Evolutionary conservation across 1,140 invertebrate species (phyloP).

Genomic region (Drosophila sp.): DNA sequence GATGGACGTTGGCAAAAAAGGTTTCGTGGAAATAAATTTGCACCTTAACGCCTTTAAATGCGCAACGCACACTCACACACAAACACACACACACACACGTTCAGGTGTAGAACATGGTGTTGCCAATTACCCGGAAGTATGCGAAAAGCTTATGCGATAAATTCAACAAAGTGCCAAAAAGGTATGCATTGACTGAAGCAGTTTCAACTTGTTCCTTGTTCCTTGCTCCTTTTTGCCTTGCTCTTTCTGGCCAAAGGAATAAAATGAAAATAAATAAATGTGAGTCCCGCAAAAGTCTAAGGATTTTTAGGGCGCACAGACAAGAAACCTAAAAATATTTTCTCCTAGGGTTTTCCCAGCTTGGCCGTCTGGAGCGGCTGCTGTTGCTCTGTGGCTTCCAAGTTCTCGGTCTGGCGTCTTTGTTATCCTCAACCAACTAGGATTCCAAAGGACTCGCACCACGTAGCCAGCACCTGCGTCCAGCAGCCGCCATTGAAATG

Average conservation of each 20-base stretch:
- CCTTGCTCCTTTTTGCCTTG: too few species aligned
- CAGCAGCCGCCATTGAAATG: constrained; percentile 54
- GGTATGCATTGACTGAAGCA: constrained; percentile 63
- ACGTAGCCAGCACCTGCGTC: constrained; percentile 73
- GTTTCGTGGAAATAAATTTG: constrained; percentile 78
- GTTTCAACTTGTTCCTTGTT: not conserved
- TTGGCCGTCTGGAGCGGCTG: constrained; percentile 15
- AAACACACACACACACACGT: constrained; percentile 20
- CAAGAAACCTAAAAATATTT: constrained; percentile 63
- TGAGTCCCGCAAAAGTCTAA: constrained; percentile 51
- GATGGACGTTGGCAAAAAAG: constrained; percentile 63
- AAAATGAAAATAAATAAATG: constrained; percentile 51
- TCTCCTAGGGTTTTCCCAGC: constrained; percentile 17
- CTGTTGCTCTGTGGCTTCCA: constrained; percentile 67
- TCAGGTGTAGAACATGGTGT: constrained; percentile 64
- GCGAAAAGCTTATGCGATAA: constrained; percentile 82
- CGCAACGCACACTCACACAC: constrained; percentile 53
- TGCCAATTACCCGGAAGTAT: constrained; percentile 83
- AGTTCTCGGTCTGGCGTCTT: constrained; percentile 63
- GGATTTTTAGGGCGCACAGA: constrained; percentile 70
- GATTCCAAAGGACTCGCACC: constrained; percentile 27
- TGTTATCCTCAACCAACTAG: constrained; percentile 37
- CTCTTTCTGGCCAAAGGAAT: constrained; percentile 16
- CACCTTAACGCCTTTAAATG: constrained; percentile 83
- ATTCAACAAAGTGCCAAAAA: constrained; percentile 80